Conservation (phyloP, 2,888 invertebrate species). For the Furcula furcula region DNA sequence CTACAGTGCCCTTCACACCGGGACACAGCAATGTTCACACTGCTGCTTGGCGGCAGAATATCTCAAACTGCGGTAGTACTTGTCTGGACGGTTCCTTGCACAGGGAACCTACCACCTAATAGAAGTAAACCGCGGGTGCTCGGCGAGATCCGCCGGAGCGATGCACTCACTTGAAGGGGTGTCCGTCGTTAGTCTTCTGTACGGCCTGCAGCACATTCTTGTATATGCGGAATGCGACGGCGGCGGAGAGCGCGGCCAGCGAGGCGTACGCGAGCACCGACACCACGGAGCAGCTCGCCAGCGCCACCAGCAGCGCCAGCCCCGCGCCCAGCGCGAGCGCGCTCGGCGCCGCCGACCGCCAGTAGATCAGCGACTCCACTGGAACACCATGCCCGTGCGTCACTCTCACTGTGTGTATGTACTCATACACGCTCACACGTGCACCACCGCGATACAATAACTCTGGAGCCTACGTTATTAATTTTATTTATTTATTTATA, state of each 20-base stretch:
- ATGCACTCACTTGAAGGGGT: conserved; percentile 96
- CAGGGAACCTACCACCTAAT: too few species aligned
- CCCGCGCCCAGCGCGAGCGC: conserved; percentile 96
- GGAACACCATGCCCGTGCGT: conserved; percentile 50
- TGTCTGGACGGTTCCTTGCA: too few species aligned
- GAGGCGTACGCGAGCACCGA: conserved; percentile 97
- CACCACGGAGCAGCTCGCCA: conserved; percentile 97
- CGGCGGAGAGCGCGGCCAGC: conserved; percentile 91
- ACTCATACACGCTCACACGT: background rate
- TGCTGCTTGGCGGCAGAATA: too few species aligned
- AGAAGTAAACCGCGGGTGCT: too few species aligned
- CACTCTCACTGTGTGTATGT: conserved; percentile 8
- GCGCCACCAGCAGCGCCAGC: conserved; percentile 93
- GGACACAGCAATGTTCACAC: too few species aligned
- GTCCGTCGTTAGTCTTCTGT: conserved; percentile 97
- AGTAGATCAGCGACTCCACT: conserved; percentile 98
- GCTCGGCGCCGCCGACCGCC: conserved; percentile 97
- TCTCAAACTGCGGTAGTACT: too few species aligned
- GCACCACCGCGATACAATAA: too few species aligned
- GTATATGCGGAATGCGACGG: conserved; percentile 97
- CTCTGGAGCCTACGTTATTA: too few species aligned
- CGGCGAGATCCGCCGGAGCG: too few species aligned
- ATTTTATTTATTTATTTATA: too few species aligned
- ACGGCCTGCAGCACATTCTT: conserved; percentile 97
- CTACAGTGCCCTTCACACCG: too few species aligned